Conservation (phyloP, 2,888 invertebrate genomes). For the Thera obeliscata region DNA sequence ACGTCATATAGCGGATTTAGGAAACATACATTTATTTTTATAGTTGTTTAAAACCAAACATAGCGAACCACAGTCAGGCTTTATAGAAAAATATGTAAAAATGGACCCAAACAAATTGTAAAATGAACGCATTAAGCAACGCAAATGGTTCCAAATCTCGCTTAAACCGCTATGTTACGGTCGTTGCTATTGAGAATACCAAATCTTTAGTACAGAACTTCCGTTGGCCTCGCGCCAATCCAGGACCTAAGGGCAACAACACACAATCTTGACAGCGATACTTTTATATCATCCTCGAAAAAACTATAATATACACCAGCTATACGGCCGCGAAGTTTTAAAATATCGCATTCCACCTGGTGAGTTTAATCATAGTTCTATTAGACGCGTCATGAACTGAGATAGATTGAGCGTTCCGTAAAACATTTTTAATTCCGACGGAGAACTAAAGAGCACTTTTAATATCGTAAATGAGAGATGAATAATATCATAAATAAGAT, state of each 20-base stretch:
- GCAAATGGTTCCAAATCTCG: background rate
- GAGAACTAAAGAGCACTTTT: constrained; percentile 8
- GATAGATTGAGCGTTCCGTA: constrained; percentile 22
- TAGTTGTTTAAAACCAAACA: too few species aligned
- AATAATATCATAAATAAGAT: background rate
- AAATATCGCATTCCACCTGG: constrained; percentile 35
- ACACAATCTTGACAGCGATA: constrained; percentile 23
- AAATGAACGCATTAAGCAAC: too few species aligned
- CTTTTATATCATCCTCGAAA: constrained; percentile 19
- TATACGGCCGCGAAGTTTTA: constrained; percentile 13
- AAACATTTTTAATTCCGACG: constrained; percentile 11
- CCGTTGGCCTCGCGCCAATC: constrained; percentile 23
- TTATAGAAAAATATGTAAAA: too few species aligned
- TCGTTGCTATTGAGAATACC: background rate
- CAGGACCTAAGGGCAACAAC: constrained; percentile 22
- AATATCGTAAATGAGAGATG: constrained; percentile 8
- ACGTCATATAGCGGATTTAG: background rate
- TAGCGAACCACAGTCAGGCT: too few species aligned
- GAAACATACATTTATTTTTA: too few species aligned
- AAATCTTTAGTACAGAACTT: constrained; percentile 13
- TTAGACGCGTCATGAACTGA: constrained; percentile 28
- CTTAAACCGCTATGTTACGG: background rate
- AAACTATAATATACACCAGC: constrained; percentile 22
- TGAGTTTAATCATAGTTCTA: constrained; percentile 31
- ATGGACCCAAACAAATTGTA: too few species aligned